Conservation (phyloP, 2,113 vertebrate genomes). For the Phalacrocorax carbo region DNA sequence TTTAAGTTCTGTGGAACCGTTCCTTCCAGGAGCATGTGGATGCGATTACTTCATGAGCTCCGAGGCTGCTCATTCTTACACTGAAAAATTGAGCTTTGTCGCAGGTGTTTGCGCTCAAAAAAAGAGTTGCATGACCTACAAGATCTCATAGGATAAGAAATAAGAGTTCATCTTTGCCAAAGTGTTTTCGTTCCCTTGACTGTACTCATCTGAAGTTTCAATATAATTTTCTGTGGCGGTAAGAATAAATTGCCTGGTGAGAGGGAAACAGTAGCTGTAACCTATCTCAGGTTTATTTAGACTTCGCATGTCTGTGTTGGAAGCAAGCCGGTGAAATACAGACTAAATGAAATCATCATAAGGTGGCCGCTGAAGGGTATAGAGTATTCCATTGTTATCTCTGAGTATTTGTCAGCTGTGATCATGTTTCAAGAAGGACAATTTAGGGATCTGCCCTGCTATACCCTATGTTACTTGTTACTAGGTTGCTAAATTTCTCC, state of each 20-base stretch:
- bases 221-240: not conserved
- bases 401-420: not conserved
- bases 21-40: constrained; percentile 38
- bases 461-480: not conserved
- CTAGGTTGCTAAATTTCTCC: not conserved
- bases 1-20: not conserved
- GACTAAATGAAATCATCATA: not conserved
- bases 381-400: not conserved
- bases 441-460: not conserved
- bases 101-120: not conserved
- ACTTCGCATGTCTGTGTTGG: not conserved
- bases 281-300: not conserved
- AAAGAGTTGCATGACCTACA: not conserved
- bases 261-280: not conserved
- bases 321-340: fast-evolving
- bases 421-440: not conserved
- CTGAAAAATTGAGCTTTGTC: not conserved
- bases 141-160: not conserved
- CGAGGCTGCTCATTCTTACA: not conserved
- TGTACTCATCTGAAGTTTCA: not conserved
- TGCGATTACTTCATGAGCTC: not conserved
- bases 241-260: not conserved
- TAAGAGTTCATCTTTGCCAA: not conserved
- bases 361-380: not conserved
- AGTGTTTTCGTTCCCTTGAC: not conserved